Evolutionary conservation across 2,113 vertebrate genomes (phyloP).

Genomic region (Nesogale talazaci): DNA sequence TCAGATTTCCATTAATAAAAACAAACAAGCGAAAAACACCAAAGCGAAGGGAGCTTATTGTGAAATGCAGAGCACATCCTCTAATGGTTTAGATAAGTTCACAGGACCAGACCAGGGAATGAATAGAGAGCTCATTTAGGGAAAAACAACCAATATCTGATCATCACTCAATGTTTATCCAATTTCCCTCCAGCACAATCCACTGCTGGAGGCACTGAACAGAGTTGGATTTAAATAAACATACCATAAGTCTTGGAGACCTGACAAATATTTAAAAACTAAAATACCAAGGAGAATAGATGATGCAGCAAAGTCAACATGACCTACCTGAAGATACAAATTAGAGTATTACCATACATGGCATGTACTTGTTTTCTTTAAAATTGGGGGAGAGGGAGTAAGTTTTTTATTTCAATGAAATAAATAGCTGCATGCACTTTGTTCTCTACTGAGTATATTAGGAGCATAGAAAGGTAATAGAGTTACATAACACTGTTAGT

Average conservation of each 20-base stretch:
- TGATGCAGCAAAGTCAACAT: not conserved
- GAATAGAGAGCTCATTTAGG: not conserved
- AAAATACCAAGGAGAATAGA: not conserved
- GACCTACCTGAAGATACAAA: not conserved
- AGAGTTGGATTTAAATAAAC: slow-evolving; percentile 40
- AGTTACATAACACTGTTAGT: not conserved
- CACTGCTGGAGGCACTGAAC: not conserved
- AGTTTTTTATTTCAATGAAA: not conserved
- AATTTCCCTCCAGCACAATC: slow-evolving; percentile 39
- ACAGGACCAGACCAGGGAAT: not conserved
- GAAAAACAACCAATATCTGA: slow-evolving; percentile 10
- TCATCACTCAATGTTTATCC: slow-evolving; percentile 24
- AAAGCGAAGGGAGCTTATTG: not conserved
- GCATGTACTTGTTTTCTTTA: not conserved
- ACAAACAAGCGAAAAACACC: too few relatives aligned
- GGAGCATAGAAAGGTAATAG: slow-evolving; percentile 23
- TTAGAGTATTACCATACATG: not conserved
- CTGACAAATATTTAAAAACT: slow-evolving; percentile 30
- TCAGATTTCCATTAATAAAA: not conserved
- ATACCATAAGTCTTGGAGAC: not conserved
- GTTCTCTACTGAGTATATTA: not conserved
- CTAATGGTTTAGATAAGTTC: not conserved
- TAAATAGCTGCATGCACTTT: slow-evolving; percentile 1
- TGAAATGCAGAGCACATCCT: not conserved
- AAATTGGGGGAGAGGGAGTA: not conserved